Base-by-base conservation (phyloP, 2,888 invertebrate species). In the Megalurothrips usitatus region DNA sequence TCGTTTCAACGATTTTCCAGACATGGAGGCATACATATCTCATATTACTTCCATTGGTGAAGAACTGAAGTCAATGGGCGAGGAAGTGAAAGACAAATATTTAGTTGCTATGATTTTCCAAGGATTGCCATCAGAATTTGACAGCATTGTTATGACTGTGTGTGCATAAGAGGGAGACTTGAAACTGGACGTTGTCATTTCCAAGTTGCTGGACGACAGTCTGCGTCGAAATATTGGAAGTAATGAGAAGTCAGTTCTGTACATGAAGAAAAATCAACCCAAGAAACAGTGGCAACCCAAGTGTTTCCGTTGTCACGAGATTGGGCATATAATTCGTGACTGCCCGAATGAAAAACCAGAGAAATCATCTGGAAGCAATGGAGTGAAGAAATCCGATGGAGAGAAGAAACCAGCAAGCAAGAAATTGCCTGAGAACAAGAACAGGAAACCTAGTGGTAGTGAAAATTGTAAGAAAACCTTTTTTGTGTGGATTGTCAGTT, bases 171-270 rank as follows among this genome's bases (percentile, higher is more conserved):
- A 63, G 63, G 63, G 8, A n/a, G 63, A 63, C 1, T n/a, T 63
- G 63, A 8, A 4, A 9, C n/a, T 63, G n/a, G 63, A 63, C 2
- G n/a, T 8, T 19, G 63, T 63, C n/a, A 11, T 63, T 3, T 4
- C 10, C 63, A 63, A 63, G 63, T 63, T 63, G 63, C n/a, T 63
- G 63, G 63, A 63, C n/a, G 63, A 63, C n/a, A 63, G 63, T 11
- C 63, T 10, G 63, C 14, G 63, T 2, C 17, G 63, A 19, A n/a
- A 63, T 19, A 8, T 63, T 8, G 19, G 2, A n/a, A 1, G 1
- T 1, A 1, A 17, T 63, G 63, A 63, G 8, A 63, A 63, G 63
- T 19, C 63, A 63, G 6, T 63, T 1, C n/a, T 63, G 63, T 63
- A n/a, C n/a, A 2, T n/a, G 1, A 63, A 63, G 63, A 63, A 63